Conservation (phyloP, 1,140 invertebrate genomes). For the Vollenhovia emeryi region DNA sequence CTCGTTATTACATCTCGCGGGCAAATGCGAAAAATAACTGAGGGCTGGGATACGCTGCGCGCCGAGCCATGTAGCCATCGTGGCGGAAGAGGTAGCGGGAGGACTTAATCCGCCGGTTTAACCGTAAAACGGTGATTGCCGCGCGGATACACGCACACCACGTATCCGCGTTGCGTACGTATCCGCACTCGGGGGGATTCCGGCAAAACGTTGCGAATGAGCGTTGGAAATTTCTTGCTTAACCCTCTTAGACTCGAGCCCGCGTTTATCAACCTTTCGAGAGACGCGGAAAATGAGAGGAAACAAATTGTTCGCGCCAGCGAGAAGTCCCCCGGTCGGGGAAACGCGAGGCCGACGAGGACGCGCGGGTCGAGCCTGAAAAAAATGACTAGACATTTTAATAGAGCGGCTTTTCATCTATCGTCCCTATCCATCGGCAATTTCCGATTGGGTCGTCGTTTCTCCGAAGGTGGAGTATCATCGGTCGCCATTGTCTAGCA, state of each 20-base stretch:
- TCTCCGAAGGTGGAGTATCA: constrained; percentile 55
- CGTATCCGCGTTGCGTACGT: not conserved
- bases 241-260: constrained; percentile 39
- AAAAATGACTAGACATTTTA: constrained; percentile 76
- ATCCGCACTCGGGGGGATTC: constrained; percentile 16
- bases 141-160: constrained; percentile 2
- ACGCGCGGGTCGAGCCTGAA: constrained; percentile 28
- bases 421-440: constrained; percentile 78
- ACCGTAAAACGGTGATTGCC: constrained; percentile 67
- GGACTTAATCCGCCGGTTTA: constrained; percentile 73
- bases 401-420: constrained; percentile 69
- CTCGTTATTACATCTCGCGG: constrained; percentile 75
- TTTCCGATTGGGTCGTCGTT: constrained; percentile 83
- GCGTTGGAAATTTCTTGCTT: constrained; percentile 35
- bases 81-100: constrained; percentile 35
- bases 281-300: not conserved
- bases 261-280: constrained; percentile 3
- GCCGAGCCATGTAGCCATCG: constrained; percentile 30
- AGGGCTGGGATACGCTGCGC: constrained; percentile 48
- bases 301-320: constrained; percentile 24
- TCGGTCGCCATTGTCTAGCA: constrained; percentile 82
- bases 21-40: constrained; percentile 73
- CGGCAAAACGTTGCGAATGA: constrained; percentile 15
- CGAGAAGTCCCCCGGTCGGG: constrained; percentile 48
- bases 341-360: not conserved